Evolutionary conservation across 2,113 vertebrate genomes (phyloP), one percentile per base, ranked within the genome.

Genomic region (Euleptes europaea): DNA sequence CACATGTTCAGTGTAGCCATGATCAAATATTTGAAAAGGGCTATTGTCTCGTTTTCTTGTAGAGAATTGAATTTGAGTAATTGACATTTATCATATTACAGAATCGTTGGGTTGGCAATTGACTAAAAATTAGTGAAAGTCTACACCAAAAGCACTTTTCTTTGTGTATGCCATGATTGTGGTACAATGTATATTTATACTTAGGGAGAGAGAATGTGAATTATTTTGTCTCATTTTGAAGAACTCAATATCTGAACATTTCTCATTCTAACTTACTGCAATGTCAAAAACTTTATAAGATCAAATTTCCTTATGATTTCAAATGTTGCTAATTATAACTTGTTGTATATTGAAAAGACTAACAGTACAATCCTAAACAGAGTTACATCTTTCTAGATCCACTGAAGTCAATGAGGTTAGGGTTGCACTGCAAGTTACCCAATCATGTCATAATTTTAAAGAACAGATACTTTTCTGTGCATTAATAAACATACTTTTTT

Each of bases 401-500:
- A 57, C 14, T 57, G 54, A 19, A 57, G 54, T 63, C 26, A 28
- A 28, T 28, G 2, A 63, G 60, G 23, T 63, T 63, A 63, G 60
- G 60, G 26, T 2, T 63, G 26, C 26, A 7, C 23, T 63, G 60
- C 23, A 85, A 72, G n/a, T 63, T 51, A 79, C 7, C 71, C 67
- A 76, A 10, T 74, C 1, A 38, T 85, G 76, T 84, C 82, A 66
- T 40, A 88, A 84, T 85, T 73, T 1, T 73, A 73, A 80, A 77
- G 69, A 42, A 19, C 66, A 74, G n/a, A 80, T 91, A 71, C 19
- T 60, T 66, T 84, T 79, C 51, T 60, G 82, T 81, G 26, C 74
- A 12, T 60, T 90, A 60, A 85, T 76, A 7, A 85, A 33, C 78
- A 84, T 90, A 42, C 70, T 38, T 82, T 87, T 78, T 51, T 91